Conservation (phyloP, 2,113 vertebrate species). For the Nothobranchius kuhntae region DNA sequence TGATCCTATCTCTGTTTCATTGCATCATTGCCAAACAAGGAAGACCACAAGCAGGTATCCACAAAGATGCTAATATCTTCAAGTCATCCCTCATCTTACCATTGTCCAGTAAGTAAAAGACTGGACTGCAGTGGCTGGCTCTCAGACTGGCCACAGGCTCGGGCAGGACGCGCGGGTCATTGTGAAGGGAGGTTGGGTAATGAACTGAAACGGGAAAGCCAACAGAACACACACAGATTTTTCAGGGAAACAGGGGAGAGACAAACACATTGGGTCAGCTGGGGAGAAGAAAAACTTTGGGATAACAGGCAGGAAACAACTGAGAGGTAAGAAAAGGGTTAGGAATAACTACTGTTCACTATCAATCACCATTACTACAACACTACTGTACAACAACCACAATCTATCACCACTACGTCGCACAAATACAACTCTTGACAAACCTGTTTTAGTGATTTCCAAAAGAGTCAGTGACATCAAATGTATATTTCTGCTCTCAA, state of each 20-base stretch:
- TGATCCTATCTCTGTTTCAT: conserved; percentile 6
- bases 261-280: conserved; percentile 50
- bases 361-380: not conserved
- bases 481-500: too few species aligned
- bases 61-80: conserved; percentile 46
- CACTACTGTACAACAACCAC: conserved; percentile 9
- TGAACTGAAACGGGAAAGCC: conserved; percentile 81
- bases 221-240: conserved; percentile 72
- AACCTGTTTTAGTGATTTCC: not conserved
- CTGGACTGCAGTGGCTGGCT: conserved; percentile 83
- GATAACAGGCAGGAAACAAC: conserved; percentile 46
- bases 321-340: conserved; percentile 33
- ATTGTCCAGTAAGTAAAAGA: conserved; percentile 86
- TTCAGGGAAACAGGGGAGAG: conserved; percentile 58
- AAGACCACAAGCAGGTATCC: conserved; percentile 58
- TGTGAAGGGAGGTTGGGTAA: conserved; percentile 79
- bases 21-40: conserved; percentile 25
- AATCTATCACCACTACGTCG: not conserved
- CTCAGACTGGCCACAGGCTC: conserved; percentile 81
- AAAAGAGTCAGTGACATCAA: not conserved
- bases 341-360: not conserved
- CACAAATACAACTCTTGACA: not conserved
- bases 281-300: conserved; percentile 50
- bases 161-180: conserved; percentile 76
- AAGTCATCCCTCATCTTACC: conserved; percentile 76